These are phyloP conservation scores for Ennomos quercinarius DNA, from an alignment of 2,888 invertebrate species.

Conservation along the genomic window DNA sequence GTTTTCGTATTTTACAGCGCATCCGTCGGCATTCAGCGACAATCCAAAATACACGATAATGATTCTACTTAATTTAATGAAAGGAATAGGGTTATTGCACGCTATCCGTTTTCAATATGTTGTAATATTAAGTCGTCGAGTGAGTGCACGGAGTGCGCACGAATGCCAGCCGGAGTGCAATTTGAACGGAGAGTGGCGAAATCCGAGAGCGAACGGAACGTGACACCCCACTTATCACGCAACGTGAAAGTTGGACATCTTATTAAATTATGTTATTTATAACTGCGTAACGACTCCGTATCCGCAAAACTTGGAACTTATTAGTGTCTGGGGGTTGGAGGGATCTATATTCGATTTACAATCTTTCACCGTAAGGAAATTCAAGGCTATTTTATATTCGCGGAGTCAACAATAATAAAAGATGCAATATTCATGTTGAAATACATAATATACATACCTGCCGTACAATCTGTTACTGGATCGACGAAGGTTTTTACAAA, in stretches of 20 bases:
- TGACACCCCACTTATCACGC: constrained; percentile 79
- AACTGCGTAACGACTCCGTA: constrained; percentile 56
- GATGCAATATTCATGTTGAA: constrained; percentile 4
- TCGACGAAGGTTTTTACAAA: constrained; percentile 1
- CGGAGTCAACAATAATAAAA: not conserved
- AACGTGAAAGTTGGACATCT: constrained; percentile 76
- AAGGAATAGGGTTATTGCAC: constrained; percentile 10
- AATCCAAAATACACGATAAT: constrained; percentile 10
- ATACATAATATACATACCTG: not conserved
- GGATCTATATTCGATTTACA: constrained; percentile 33
- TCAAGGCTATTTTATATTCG: constrained; percentile 19
- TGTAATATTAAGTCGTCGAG: constrained; percentile 55
- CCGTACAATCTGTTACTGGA: not conserved
- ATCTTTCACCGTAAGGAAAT: constrained; percentile 28
- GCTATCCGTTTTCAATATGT: constrained; percentile 44
- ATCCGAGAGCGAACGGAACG: constrained; percentile 77
- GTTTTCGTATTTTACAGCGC: constrained; percentile 24
- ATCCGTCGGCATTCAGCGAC: constrained; percentile 4
- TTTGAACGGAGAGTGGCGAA: constrained; percentile 76
- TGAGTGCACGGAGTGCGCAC: constrained; percentile 61
- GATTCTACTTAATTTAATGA: constrained; percentile 24
- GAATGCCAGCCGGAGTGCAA: constrained; percentile 65
- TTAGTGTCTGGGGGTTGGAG: constrained; percentile 35
- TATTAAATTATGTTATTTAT: constrained; percentile 76
- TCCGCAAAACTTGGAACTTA: constrained; percentile 38